Base-by-base conservation (phyloP, 2,797 vertebrate species). In the Rhinatrema bivittatum region DNA sequence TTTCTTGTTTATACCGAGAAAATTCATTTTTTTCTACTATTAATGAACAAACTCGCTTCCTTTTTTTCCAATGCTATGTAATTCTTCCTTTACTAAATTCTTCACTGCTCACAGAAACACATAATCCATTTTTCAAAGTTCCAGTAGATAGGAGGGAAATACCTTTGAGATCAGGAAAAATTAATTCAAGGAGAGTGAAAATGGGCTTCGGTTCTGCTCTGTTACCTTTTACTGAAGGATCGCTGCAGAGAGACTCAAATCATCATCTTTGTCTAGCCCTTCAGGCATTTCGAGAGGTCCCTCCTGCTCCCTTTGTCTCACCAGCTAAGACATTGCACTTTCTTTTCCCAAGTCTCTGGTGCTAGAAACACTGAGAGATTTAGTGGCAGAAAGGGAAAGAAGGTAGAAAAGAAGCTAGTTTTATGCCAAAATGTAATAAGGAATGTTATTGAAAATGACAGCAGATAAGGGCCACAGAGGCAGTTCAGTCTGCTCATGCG, bases 201-300 rank as follows among this genome's bases (percentile, higher is more conserved):
- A 65, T 50, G 52, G 46, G 54, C 54, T 62, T 60, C 59, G 52
- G 65, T 68, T 72, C 61, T 72, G 66, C 58, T 65, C 64, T 49
- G 56, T 53, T 74, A 70, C 58, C 47, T 74, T 74, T 70, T 68
- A 65, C 60, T 64, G 60, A 72, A 72, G 61, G 67, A 59, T 72
- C 59, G 58, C 56, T 65, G 60, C 57, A 57, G 59, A 65, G 65
- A 62, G 0, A n/a, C n/a, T 33, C 50, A 62, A 72, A 70, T 76
- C 68, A 64, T 64, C 52, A 54, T 60, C 51, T 52, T 43, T 53
- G 48, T 4, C 24, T 46, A 32, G 43, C 34, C 38, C 50, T 70
- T 60, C 4, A 42, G 38, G 48, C 22, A 11, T 71, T 72, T 65
- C 57, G 57, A 65, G 48, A 57, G 50, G 60, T 61, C 47, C 27